Percentiles rank a stretch among this genome's conserved stretches.
phyloP scores from a whole-genome alignment of 2,888 invertebrate species.

The Nudaria mundana region DNA sequence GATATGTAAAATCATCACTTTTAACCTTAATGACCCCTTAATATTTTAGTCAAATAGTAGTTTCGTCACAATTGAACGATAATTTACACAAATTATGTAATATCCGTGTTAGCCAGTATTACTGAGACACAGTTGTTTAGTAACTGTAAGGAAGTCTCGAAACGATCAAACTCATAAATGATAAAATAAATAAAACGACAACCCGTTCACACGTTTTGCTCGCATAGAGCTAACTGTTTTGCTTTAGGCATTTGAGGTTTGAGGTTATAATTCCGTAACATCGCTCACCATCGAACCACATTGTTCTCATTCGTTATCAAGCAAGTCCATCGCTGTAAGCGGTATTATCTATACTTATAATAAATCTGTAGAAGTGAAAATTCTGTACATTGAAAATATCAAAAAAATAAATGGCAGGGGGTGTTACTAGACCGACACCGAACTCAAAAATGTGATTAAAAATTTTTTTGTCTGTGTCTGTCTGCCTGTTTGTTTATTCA shows the following conservation, averaged over 20 bases:
- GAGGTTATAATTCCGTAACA: slow-evolving; percentile 39
- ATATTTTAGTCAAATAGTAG: background rate
- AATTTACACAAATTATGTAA: slow-evolving; percentile 8
- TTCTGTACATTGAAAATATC: too few species aligned
- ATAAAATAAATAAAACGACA: slow-evolving; percentile 17
- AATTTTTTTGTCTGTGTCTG: too few species aligned
- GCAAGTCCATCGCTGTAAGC: slow-evolving; percentile 41
- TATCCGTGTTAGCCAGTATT: slow-evolving; percentile 9
- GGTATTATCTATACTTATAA: too few species aligned
- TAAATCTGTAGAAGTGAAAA: too few species aligned
- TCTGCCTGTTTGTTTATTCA: too few species aligned
- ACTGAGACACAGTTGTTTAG: background rate
- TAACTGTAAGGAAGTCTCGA: slow-evolving; percentile 11
- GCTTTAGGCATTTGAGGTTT: slow-evolving; percentile 21
- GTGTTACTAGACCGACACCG: too few species aligned
- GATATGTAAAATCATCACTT: background rate
- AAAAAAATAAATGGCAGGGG: too few species aligned
- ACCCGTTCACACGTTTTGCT: slow-evolving; percentile 20
- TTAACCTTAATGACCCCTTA: background rate
- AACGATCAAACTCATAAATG: slow-evolving; percentile 12
- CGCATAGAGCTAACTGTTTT: slow-evolving; percentile 20
- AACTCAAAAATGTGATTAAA: too few species aligned
- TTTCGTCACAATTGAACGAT: background rate
- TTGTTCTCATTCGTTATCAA: slow-evolving; percentile 14
- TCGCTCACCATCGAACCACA: slow-evolving; percentile 39